Evolutionary conservation across 2,113 vertebrate genomes (phyloP).

Genomic region (Cyanoramphus novaezelandiae): DNA sequence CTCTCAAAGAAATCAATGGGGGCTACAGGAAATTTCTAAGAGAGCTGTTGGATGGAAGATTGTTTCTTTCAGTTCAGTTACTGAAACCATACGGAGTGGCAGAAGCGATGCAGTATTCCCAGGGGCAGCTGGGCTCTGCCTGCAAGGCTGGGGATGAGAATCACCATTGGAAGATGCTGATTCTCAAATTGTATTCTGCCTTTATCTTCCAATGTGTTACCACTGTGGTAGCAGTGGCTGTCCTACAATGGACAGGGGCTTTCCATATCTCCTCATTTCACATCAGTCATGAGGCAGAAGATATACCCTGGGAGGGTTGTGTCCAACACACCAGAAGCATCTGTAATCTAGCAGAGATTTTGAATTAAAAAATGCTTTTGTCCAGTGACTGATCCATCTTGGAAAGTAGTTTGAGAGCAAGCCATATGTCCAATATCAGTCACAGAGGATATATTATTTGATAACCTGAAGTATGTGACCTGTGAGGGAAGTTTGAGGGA

Average conservation of each 20-base stretch:
- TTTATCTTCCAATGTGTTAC: background rate
- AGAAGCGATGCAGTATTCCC: background rate
- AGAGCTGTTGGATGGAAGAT: background rate
- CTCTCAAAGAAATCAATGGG: background rate
- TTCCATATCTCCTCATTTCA: background rate
- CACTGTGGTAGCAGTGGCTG: background rate
- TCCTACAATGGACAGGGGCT: background rate
- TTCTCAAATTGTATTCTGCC: background rate
- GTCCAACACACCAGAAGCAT: background rate
- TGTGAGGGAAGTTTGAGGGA: background rate
- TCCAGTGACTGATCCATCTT: background rate
- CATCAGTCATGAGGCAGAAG: background rate
- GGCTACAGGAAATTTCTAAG: background rate
- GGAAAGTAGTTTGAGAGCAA: background rate
- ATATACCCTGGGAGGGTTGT: background rate
- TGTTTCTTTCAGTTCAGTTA: background rate
- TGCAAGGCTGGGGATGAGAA: background rate
- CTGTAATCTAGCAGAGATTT: background rate
- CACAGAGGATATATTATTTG: background rate
- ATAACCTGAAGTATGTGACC: accelerated
- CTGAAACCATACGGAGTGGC: background rate
- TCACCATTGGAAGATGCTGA: background rate
- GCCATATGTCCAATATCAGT: background rate
- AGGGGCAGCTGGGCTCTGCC: background rate
- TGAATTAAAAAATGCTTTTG: background rate